Evolutionary conservation across 2,888 invertebrate species (phyloP).

Genomic region (Agrochola macilenta): DNA sequence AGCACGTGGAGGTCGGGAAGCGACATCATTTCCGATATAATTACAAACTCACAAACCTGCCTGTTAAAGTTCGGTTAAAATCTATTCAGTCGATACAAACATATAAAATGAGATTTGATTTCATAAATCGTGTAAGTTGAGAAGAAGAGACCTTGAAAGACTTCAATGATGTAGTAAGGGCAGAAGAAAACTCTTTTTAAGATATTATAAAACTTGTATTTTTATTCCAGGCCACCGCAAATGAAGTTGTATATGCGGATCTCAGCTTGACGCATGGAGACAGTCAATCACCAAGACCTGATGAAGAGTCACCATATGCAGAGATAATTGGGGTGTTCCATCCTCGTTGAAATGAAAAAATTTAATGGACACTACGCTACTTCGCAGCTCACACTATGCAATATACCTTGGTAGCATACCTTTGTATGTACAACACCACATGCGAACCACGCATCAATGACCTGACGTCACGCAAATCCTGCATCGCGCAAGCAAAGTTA

Average conservation of each 20-base stretch:
- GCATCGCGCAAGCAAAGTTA: too few relatives aligned
- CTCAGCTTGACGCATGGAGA: background rate
- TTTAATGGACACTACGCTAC: background rate
- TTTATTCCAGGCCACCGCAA: background rate
- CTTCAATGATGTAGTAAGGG: background rate
- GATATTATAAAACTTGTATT: too few relatives aligned
- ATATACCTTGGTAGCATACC: too few relatives aligned
- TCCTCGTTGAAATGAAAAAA: too few relatives aligned
- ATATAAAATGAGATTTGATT: too few relatives aligned
- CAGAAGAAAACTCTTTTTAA: background rate
- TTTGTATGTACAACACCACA: too few relatives aligned
- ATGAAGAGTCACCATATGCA: background rate
- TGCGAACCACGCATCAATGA: too few relatives aligned
- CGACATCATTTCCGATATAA: background rate
- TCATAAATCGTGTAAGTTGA: background rate
- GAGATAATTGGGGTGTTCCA: background rate
- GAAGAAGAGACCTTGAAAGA: background rate
- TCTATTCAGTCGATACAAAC: background rate
- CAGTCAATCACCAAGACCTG: background rate
- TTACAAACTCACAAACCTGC: background rate
- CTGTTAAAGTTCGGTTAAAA: background rate
- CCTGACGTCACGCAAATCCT: too few relatives aligned
- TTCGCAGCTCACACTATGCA: background rate
- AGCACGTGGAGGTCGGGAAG: background rate
- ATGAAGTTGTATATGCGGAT: constrained; percentile 1